phyloP scores from a whole-genome alignment of 2,888 invertebrate genomes.

The Anodontia alba region DNA sequence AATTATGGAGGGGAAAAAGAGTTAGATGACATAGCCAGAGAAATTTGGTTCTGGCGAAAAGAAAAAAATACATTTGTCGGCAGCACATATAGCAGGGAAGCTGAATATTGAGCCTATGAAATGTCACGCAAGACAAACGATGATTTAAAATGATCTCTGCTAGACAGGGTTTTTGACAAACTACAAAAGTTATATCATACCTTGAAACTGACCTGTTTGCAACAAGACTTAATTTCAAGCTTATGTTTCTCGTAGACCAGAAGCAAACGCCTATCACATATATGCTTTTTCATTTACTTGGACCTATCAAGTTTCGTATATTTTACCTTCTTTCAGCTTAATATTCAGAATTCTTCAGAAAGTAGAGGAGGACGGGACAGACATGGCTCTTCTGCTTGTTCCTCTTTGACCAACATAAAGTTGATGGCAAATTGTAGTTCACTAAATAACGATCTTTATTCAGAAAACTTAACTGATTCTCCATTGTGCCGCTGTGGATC shows the following conservation, averaged over 20 bases:
- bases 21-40: conserved; percentile 9
- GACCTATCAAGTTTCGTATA: conserved; percentile 14
- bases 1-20: conserved; percentile 29
- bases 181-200: not conserved
- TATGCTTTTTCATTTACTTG: conserved; percentile 29
- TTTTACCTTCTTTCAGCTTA: conserved; percentile 36
- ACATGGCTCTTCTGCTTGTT: conserved; percentile 26
- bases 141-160: conserved; percentile 37
- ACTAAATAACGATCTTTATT: too few relatives aligned
- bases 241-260: conserved; percentile 22
- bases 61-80: conserved; percentile 32
- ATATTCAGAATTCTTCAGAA: conserved; percentile 26
- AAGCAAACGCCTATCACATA: conserved; percentile 9
- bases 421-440: too few relatives aligned
- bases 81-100: conserved; percentile 28
- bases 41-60: conserved; percentile 40
- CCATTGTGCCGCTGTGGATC: conserved; percentile 38
- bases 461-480: too few relatives aligned
- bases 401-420: conserved; percentile 24
- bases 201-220: conserved; percentile 30
- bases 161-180: not conserved
- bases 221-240: conserved; percentile 21
- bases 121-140: conserved; percentile 29
- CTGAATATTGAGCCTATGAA: conserved; percentile 31
- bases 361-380: conserved; percentile 16